Conservation (phyloP, 2,888 invertebrate genomes). For the Tupiocoris notatus region DNA sequence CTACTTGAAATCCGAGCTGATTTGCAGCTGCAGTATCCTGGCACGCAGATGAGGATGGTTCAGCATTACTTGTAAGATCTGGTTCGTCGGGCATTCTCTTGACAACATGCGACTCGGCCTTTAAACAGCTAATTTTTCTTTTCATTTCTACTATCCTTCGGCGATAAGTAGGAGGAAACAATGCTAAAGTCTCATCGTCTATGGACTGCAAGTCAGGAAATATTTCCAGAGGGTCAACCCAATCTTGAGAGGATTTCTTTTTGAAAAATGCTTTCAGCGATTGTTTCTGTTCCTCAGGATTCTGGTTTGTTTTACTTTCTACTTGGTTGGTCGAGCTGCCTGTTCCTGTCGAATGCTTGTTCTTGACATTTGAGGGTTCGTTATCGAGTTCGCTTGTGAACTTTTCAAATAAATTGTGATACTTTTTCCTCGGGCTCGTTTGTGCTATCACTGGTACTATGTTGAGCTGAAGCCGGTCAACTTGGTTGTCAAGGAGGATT, state of each 20-base stretch:
- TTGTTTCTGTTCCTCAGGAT: neutral
- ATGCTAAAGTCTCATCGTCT: slow-evolving; percentile 54
- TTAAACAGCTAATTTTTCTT: slow-evolving; percentile 44
- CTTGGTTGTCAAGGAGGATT: slow-evolving; percentile 16
- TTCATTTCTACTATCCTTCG: slow-evolving; percentile 52
- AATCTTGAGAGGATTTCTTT: slow-evolving; percentile 10
- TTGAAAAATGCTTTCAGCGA: slow-evolving; percentile 15
- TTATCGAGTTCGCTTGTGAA: neutral
- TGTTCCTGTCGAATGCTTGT: neutral
- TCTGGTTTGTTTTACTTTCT: neutral
- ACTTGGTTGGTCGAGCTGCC: slow-evolving; percentile 49
- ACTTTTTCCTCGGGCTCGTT: slow-evolving; percentile 9
- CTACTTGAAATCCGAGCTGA: neutral
- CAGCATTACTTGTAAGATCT: neutral
- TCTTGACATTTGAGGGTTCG: too few relatives aligned
- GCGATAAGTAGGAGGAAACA: slow-evolving; percentile 55
- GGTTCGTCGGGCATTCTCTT: neutral
- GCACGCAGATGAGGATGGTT: neutral
- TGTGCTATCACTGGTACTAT: slow-evolving; percentile 7
- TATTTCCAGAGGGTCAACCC: slow-evolving; percentile 54
- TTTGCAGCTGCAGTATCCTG: neutral
- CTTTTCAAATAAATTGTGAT: too few relatives aligned
- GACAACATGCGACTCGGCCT: neutral
- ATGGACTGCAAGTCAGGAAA: slow-evolving; percentile 56
- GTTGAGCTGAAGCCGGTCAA: slow-evolving; percentile 13